Evolutionary conservation across 2,888 invertebrate genomes (phyloP).

Genomic region (Diaphora mendica): DNA sequence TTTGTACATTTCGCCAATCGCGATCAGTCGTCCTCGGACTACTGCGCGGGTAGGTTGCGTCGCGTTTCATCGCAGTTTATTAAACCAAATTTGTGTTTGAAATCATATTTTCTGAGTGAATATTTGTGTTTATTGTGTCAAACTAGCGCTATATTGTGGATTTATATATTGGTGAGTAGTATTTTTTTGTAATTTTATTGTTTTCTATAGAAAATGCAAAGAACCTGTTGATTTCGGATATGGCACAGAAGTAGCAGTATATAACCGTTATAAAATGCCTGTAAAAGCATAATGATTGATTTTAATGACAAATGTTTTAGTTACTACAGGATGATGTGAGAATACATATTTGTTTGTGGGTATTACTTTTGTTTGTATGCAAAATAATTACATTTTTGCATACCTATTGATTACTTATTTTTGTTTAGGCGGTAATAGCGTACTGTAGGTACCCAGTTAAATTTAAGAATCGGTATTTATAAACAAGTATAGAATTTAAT

Average conservation of each 20-base stretch:
- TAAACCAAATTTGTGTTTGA: constrained; percentile 40
- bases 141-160: constrained; percentile 30
- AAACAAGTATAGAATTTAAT: background rate
- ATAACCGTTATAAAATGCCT: constrained; percentile 24
- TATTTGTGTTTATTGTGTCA: constrained; percentile 41
- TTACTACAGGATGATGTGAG: background rate
- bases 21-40: constrained; percentile 40
- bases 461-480: background rate
- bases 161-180: constrained; percentile 42
- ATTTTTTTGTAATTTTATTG: constrained; percentile 20
- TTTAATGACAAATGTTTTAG: constrained; percentile 9
- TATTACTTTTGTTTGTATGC: background rate
- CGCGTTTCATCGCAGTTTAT: constrained; percentile 4
- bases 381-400: background rate
- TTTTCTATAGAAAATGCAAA: constrained; percentile 13
- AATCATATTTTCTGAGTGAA: constrained; percentile 46
- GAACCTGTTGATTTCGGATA: constrained; percentile 52
- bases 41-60: constrained; percentile 19
- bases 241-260: constrained; percentile 18
- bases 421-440: background rate
- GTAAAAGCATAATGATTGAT: constrained; percentile 19
- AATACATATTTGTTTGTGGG: background rate
- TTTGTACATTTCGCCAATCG: constrained; percentile 21
- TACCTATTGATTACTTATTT: background rate
- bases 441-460: background rate